These are phyloP conservation scores for Metopolophium dirhodum DNA, from an alignment of 1,140 invertebrate species.

Conservation along the genomic window DNA sequence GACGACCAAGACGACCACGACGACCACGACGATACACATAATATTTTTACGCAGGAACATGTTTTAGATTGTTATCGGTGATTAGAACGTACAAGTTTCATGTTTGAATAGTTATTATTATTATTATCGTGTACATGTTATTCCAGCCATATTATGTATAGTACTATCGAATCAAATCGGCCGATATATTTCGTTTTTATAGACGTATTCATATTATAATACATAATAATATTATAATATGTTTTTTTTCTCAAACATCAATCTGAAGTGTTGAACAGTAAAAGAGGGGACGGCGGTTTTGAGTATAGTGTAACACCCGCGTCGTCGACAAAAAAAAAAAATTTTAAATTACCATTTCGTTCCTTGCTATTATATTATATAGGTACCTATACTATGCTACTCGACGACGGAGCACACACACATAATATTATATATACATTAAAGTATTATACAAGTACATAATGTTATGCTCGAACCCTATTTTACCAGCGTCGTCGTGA, in stretches of 20 bases:
- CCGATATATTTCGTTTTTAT: conserved; percentile 14
- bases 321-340: not conserved
- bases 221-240: not conserved
- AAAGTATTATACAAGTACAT: not conserved
- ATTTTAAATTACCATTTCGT: conserved; percentile 11
- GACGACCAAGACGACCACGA: conserved; percentile 6
- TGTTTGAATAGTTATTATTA: conserved; percentile 43
- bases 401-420: not conserved
- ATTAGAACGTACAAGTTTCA: conserved; percentile 30
- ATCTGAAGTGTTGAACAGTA: not conserved
- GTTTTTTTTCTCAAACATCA: not conserved
- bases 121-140: conserved; percentile 10
- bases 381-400: not conserved
- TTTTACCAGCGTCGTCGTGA: not conserved
- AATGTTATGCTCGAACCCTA: not conserved
- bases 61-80: conserved; percentile 45
- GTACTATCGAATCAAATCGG: conserved; percentile 22
- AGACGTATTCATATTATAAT: not conserved
- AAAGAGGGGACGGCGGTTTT: not conserved
- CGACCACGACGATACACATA: conserved; percentile 25
- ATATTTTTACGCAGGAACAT: not conserved
- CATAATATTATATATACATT: not conserved
- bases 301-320: not conserved
- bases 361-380: not conserved
- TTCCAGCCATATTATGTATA: not conserved